Evolutionary conservation across 1,140 invertebrate genomes (phyloP).

Genomic region (Nephotettix cincticeps): DNA sequence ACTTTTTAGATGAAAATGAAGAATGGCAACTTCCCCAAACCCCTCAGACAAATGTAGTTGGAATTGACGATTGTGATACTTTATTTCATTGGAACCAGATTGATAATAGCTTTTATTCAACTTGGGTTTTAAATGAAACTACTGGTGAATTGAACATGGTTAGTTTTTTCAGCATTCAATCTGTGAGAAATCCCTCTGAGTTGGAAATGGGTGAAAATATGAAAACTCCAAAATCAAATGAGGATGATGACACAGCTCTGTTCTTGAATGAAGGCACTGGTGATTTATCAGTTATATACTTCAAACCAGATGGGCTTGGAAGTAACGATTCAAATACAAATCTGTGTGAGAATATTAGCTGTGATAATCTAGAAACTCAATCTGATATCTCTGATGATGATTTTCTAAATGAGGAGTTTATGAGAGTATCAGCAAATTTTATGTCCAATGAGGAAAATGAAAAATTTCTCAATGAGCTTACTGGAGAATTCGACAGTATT

Average conservation of each 20-base stretch:
- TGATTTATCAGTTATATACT: conserved; percentile 11
- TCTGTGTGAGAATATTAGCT: background rate
- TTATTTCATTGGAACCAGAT: background rate
- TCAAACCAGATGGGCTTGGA: background rate
- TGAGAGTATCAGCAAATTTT: background rate
- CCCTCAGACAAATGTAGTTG: background rate
- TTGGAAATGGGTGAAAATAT: background rate
- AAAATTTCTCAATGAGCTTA: conserved; percentile 18
- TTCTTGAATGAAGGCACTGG: conserved; percentile 24
- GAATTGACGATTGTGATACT: background rate
- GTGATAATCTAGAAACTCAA: background rate
- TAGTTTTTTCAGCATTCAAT: background rate
- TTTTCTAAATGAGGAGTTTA: conserved; percentile 4
- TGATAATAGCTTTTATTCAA: background rate
- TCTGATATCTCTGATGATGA: conserved; percentile 18
- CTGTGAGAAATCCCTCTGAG: background rate
- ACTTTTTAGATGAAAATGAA: background rate
- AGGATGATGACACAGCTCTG: background rate
- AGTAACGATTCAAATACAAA: background rate
- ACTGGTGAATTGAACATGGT: conserved; percentile 14
- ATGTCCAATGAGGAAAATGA: background rate
- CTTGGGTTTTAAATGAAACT: conserved; percentile 4
- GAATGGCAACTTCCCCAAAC: background rate
- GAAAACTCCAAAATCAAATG: background rate
- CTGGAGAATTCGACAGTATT: background rate